Conservation (phyloP, 2,113 vertebrate genomes). For the Apodemus sylvaticus region DNA sequence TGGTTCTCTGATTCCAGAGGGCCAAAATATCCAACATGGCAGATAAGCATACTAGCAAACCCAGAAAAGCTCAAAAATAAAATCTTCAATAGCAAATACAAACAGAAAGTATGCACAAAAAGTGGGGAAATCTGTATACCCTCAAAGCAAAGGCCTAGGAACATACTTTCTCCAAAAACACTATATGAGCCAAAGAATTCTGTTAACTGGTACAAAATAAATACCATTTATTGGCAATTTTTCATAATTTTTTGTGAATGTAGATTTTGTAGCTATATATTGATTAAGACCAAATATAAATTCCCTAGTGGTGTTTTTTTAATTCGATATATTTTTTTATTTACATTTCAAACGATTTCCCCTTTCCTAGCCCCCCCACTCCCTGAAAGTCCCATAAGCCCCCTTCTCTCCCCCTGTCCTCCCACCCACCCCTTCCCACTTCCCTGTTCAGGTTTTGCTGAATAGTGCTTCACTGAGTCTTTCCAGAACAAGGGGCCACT, state of each 20-base stretch:
- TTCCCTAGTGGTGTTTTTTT: background rate
- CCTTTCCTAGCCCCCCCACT: too few species aligned
- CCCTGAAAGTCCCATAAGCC: too few species aligned
- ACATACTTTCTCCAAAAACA: background rate
- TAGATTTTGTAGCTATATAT: background rate
- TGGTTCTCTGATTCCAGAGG: background rate
- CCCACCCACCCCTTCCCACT: too few species aligned
- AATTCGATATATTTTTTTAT: too few species aligned
- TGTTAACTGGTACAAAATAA: background rate
- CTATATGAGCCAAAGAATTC: background rate
- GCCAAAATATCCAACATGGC: background rate
- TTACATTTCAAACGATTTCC: too few species aligned
- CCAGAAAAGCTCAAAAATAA: background rate
- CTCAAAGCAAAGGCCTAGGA: background rate
- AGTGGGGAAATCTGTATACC: accelerated
- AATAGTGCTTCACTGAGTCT: too few species aligned
- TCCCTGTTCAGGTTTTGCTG: too few species aligned
- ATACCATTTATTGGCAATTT: background rate
- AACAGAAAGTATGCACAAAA: background rate
- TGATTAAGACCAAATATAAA: background rate
- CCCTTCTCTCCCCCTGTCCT: too few species aligned
- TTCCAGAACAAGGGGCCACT: too few species aligned
- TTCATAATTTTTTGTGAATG: background rate
- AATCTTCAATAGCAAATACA: background rate
- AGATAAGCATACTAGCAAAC: too few species aligned